Evolutionary conservation across 2,797 vertebrate genomes (phyloP).

Genomic region (Emydoidea blandingii): DNA sequence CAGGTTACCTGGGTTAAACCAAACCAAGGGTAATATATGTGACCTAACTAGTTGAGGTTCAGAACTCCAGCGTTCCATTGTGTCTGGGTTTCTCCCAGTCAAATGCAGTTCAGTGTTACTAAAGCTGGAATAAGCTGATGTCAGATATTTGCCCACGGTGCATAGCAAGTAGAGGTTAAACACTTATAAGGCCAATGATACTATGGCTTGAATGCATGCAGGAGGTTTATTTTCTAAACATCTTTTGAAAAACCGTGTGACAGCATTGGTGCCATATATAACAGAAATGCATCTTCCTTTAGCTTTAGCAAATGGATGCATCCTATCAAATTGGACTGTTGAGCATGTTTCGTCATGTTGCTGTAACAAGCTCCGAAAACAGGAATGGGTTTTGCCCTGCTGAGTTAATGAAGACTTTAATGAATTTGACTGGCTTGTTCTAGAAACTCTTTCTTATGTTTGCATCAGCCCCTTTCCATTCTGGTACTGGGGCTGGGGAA

Average conservation of each 20-base stretch:
- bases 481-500: not conserved
- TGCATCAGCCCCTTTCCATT: slow-evolving; percentile 1
- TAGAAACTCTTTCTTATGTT: slow-evolving; percentile 30
- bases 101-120: slow-evolving; percentile 60
- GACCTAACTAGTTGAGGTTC: slow-evolving; percentile 47
- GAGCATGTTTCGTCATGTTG: slow-evolving; percentile 59
- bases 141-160: slow-evolving; percentile 66
- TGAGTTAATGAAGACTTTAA: slow-evolving; percentile 47
- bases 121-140: slow-evolving; percentile 73
- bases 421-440: slow-evolving; percentile 63
- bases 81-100: not conserved
- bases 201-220: slow-evolving; percentile 70
- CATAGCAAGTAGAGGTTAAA: slow-evolving; percentile 71
- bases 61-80: slow-evolving; percentile 6
- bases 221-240: slow-evolving; percentile 71
- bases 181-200: slow-evolving; percentile 52
- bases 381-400: slow-evolving; percentile 45
- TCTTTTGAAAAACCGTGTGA: slow-evolving; percentile 65
- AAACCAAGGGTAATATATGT: slow-evolving; percentile 57
- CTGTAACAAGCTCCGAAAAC: slow-evolving; percentile 58
- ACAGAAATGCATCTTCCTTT: slow-evolving; percentile 66
- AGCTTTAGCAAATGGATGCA: slow-evolving; percentile 68
- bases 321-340: slow-evolving; percentile 55
- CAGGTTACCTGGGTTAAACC: slow-evolving; percentile 62
- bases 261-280: slow-evolving; percentile 48